Percentiles rank a stretch among this genome's conserved stretches.
These are phyloP conservation scores for Okapia johnstoni DNA, from an alignment of 2,113 vertebrate genomes.

Conservation along the genomic window DNA sequence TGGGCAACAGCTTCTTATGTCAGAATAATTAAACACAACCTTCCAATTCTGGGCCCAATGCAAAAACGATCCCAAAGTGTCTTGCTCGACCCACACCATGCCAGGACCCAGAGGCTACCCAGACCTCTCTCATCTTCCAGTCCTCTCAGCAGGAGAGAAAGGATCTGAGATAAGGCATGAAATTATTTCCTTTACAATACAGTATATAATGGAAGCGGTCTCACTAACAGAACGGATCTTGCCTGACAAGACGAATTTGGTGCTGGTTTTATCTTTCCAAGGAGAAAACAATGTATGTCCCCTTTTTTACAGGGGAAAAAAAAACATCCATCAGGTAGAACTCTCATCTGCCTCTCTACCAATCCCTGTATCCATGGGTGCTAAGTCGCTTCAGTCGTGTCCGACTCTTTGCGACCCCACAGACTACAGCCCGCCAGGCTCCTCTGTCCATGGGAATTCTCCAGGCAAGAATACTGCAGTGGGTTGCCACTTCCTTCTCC, in stretches of 20 bases:
- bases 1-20: not conserved
- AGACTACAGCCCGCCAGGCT: not conserved
- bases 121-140: not conserved
- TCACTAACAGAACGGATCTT: not conserved
- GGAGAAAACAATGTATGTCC: not conserved
- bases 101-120: not conserved
- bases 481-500: not conserved
- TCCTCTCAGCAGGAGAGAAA: not conserved
- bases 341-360: slow-evolving; percentile 4
- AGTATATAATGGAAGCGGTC: not conserved
- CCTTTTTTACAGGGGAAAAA: slow-evolving; percentile 39
- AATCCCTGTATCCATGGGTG: not conserved
- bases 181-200: not conserved
- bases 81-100: not conserved
- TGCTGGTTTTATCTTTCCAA: slow-evolving; percentile 35
- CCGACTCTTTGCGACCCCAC: accelerated
- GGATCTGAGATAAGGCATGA: not conserved
- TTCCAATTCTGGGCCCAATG: not conserved
- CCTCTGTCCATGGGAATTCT: not conserved
- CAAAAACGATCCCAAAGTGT: not conserved
- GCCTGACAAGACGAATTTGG: slow-evolving; percentile 8
- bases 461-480: not conserved
- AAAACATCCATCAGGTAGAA: not conserved
- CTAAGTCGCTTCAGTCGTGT: not conserved
- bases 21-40: not conserved